phyloP scores from a whole-genome alignment of 64 coral and sea anemone species.

The Cladopsammia gracilis region DNA sequence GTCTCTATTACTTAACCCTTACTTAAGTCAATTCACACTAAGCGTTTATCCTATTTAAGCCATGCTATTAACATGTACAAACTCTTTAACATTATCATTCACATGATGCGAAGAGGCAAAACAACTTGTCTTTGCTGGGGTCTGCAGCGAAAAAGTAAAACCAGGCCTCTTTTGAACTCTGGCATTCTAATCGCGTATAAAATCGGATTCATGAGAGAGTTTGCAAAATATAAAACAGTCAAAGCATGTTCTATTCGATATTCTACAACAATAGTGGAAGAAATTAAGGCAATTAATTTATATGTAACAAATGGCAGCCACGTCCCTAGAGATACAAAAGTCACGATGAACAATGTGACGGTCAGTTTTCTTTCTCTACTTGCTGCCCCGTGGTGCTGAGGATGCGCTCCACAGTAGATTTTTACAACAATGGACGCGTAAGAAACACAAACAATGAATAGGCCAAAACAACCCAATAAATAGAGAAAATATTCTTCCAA shows the following conservation, averaged over 20 bases:
- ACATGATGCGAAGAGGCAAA: too few species aligned
- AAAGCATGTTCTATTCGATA: not conserved
- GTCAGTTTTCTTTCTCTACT: constrained; percentile 15
- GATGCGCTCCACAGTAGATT: not conserved
- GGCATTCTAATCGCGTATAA: not conserved
- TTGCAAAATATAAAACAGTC: not conserved
- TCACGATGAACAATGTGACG: not conserved
- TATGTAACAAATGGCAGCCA: not conserved
- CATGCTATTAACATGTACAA: too few species aligned
- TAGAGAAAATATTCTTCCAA: not conserved
- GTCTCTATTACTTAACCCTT: too few species aligned
- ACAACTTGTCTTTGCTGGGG: not conserved
- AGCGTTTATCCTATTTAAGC: too few species aligned
- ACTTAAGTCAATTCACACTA: too few species aligned
- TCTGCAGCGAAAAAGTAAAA: not conserved
- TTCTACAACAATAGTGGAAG: too few species aligned
- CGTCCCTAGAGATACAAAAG: not conserved
- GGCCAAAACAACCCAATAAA: not conserved
- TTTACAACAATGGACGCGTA: not conserved
- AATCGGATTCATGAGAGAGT: not conserved
- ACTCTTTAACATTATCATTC: too few species aligned
- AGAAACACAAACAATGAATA: not conserved
- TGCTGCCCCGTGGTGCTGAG: not conserved
- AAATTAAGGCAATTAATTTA: not conserved
- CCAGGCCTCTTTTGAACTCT: constrained; percentile 3